Evolutionary conservation across 30 jellyfish, hydroid and myxozoan genomes (phyloP).

Genomic region (Rhopilema esculentum): DNA sequence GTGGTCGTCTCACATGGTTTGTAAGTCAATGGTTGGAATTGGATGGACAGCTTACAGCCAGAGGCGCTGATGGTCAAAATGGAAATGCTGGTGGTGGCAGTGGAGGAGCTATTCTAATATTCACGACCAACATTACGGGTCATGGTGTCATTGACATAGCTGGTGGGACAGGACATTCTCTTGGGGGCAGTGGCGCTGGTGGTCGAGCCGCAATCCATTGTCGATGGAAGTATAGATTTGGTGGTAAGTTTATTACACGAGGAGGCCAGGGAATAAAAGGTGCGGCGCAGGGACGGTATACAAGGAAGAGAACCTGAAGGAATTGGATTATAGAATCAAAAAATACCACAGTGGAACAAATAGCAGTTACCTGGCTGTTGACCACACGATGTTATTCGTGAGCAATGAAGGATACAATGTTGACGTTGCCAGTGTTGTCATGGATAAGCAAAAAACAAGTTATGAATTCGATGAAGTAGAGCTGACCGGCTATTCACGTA

Average conservation of each 20-base stretch:
- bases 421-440: constrained; percentile 60
- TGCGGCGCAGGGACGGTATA: constrained; percentile 79
- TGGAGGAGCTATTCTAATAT: constrained; percentile 53
- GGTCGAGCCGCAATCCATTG: constrained; percentile 71
- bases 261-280: constrained; percentile 65
- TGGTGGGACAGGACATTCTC: constrained; percentile 57
- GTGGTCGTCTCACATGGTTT: constrained; percentile 69
- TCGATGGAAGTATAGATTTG: constrained; percentile 58
- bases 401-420: constrained; percentile 65
- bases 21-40: constrained; percentile 62
- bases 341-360: constrained; percentile 50
- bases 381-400: constrained; percentile 65
- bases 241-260: constrained; percentile 52
- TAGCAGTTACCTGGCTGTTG: constrained; percentile 61
- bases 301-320: constrained; percentile 62
- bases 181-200: constrained; percentile 75
- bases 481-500: constrained; percentile 60
- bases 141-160: constrained; percentile 68
- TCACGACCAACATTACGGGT: constrained; percentile 65
- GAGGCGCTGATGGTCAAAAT: constrained; percentile 59
- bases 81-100: constrained; percentile 81
- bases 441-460: constrained; percentile 39
- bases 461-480: constrained; percentile 71
- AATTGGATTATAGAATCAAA: constrained; percentile 60
- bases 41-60: constrained; percentile 59